A percentile compares a stretch with the other conserved stretches of the same genome.
Evolutionary conservation across 1,140 invertebrate species (phyloP).

Genomic region (Neotoxoptera formosana): DNA sequence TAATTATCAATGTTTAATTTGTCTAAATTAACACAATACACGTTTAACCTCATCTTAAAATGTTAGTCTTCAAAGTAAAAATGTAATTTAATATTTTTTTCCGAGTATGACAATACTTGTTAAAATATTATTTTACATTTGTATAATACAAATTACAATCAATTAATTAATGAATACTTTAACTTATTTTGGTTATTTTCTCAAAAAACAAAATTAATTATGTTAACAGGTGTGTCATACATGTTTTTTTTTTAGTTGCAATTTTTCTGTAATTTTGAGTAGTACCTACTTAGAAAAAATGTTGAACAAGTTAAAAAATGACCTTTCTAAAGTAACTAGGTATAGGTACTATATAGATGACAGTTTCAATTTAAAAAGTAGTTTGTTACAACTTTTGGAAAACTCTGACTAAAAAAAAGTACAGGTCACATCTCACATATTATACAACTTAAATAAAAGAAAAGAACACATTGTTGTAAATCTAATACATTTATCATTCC

Average conservation of each 20-base stretch:
- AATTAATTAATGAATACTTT: background rate
- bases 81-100: background rate
- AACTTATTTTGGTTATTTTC: background rate
- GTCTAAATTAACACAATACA: background rate
- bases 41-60: background rate
- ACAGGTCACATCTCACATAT: background rate
- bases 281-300: background rate
- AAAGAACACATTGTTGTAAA: background rate
- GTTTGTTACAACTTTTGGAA: constrained; percentile 1
- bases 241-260: background rate
- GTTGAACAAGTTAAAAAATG: background rate
- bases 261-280: background rate
- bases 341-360: background rate
- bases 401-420: background rate
- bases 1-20: background rate
- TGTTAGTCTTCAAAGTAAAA: background rate
- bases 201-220: background rate
- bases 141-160: background rate
- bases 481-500: background rate
- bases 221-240: background rate
- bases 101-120: background rate
- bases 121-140: background rate
- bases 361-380: constrained; percentile 1
- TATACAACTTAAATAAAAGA: background rate
- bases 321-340: background rate